Percentiles rank a stretch among this genome's conserved stretches.
phyloP scores from a whole-genome alignment of 2,888 invertebrate species.

The Diarsia brunnea region DNA sequence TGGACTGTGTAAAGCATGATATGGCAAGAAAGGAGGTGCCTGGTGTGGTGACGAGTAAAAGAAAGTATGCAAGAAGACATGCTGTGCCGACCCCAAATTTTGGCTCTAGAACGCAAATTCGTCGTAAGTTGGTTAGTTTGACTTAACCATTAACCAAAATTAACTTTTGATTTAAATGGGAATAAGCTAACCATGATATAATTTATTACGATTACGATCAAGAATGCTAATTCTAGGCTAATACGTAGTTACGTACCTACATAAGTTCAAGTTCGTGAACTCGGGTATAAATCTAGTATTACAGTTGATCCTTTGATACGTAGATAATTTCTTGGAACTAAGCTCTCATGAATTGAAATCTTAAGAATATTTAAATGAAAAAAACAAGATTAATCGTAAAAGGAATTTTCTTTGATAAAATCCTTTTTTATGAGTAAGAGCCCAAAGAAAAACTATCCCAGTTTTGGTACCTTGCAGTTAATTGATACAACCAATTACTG shows the following conservation, averaged over 20 bases:
- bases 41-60: no score
- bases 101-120: background rate
- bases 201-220: background rate
- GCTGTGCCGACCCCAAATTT: no score
- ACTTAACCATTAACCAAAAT: background rate
- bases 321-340: background rate
- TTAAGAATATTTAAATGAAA: background rate
- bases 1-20: no score
- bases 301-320: background rate
- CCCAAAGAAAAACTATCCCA: background rate
- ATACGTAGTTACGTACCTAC: conserved; percentile 6
- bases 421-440: background rate
- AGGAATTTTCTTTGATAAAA: background rate
- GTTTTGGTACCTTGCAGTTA: background rate
- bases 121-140: background rate
- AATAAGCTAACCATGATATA: background rate
- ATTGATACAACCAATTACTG: background rate
- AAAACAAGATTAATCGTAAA: background rate
- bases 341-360: background rate
- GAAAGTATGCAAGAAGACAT: no score
- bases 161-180: background rate
- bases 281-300: background rate
- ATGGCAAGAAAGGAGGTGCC: no score
- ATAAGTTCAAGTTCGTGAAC: conserved; percentile 10
- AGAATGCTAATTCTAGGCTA: conserved; percentile 6